A percentile compares a stretch with the other conserved stretches of the same genome.
These are phyloP conservation scores for Calosoma granatense DNA, from an alignment of 1,140 invertebrate species.

Conservation along the genomic window DNA sequence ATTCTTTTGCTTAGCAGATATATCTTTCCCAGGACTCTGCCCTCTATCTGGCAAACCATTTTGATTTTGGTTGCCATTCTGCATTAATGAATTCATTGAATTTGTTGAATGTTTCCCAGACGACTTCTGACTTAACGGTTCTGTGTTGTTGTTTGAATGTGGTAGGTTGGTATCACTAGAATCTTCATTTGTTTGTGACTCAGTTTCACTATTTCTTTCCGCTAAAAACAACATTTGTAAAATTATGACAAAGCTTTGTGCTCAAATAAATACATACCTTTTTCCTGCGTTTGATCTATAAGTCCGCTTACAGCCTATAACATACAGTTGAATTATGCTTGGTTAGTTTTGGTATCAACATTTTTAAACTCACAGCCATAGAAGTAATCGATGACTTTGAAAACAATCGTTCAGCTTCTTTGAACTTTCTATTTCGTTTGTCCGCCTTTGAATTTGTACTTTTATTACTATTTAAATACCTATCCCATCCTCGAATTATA, in stretches of 20 bases:
- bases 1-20: constrained; percentile 46
- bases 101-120: constrained; percentile 52
- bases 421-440: constrained; percentile 94
- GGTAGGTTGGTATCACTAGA: constrained; percentile 61
- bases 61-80: constrained; percentile 40
- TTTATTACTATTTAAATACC: constrained; percentile 90
- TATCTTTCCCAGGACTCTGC: constrained; percentile 31
- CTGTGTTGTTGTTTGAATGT: constrained; percentile 42
- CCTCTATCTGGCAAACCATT: constrained; percentile 42
- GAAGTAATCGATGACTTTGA: constrained; percentile 98
- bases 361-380: constrained; percentile 79
- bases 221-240: constrained; percentile 40
- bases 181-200: constrained; percentile 73
- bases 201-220: constrained; percentile 78
- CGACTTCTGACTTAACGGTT: constrained; percentile 49
- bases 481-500: constrained; percentile 96
- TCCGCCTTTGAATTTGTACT: constrained; percentile 89
- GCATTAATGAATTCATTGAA: constrained; percentile 24
- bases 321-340: constrained; percentile 22
- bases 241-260: no score
- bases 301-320: constrained; percentile 74
- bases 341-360: no score
- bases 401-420: constrained; percentile 94
- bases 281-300: constrained; percentile 56
- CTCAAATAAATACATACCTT: constrained; percentile 47